Base-by-base conservation (phyloP, 1,140 invertebrate species). In the Rhagoletis pomonella region DNA sequence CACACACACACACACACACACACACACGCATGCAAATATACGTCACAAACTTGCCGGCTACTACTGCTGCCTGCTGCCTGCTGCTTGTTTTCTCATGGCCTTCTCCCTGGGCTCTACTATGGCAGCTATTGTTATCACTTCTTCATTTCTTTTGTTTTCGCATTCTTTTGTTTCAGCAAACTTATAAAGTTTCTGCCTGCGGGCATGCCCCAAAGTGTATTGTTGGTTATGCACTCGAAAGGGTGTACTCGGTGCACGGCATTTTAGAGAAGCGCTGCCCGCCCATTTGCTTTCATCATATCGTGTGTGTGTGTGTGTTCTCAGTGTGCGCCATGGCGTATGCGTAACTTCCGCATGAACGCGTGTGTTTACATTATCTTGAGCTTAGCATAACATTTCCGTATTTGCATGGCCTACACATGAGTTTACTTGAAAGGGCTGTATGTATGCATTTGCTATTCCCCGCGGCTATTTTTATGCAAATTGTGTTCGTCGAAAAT, bases 121-220 rank as follows among this genome's bases (percentile, higher is more conserved):
- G 29, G 29, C 9, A 44, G 67, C 67, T 69, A 69, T 69, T 69
- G 67, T 69, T 69, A 69, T 69, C 67, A 69, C 42, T 69, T 69
- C 67, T 47, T 69, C 67, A 44, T 73, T 44, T 73, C 67, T 73
- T 73, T 73, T 73, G 67, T 73, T 10, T 29, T 73, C 67, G 67
- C 39, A 7, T 47, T 47, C 67, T 73, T 73, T 73, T 73, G 67
- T 73, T 73, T 73, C 67, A 73, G 42, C 67, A 73, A 73, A 73
- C 39, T 44, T 47, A 47, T 73, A 44, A n/a, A 47, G 67, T 73
- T 73, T 17, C 9, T 39, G 29, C 64, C 67, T 42, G 67, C 67
- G 9, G 67, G 67, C 67, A 5, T n/a, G 42, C 9, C 10, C n/a
- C 12, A 10, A 42, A 67, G 29, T 19, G 39, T 7, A 29, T 19